Evolutionary conservation across 35 echinoderm and acorn worm species (phyloP).

Genomic region (Anneissia japonica): DNA sequence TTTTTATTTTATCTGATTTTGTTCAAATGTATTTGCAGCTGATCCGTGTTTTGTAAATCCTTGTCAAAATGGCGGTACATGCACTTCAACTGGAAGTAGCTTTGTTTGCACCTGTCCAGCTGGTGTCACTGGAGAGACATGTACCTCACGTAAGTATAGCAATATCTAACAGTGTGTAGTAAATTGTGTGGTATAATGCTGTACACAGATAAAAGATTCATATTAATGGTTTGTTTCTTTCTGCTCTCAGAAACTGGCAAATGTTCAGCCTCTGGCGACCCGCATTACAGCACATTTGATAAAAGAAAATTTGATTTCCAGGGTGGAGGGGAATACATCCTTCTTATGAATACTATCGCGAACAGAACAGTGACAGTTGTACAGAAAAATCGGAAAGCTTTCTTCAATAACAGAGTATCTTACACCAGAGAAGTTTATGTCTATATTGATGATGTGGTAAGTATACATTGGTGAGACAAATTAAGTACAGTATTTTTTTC

Average conservation of each 20-base stretch:
- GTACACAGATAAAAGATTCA: too few species aligned
- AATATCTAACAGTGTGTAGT: too few species aligned
- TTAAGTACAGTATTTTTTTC: background rate
- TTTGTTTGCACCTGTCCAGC: background rate
- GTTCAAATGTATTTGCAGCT: too few species aligned
- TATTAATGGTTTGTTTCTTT: too few species aligned
- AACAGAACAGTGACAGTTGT: background rate
- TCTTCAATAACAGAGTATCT: background rate
- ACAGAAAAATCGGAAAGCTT: background rate
- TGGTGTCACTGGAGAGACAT: background rate
- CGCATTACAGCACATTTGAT: slow-evolving; percentile 19
- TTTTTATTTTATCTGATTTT: too few species aligned
- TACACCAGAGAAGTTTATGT: background rate
- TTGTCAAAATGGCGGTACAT: slow-evolving; percentile 8
- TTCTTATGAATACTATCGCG: background rate
- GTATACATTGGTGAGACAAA: background rate
- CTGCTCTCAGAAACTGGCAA: background rate
- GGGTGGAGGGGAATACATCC: background rate
- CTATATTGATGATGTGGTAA: background rate
- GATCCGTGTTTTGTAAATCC: background rate
- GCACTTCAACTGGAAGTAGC: background rate
- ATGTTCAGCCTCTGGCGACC: slow-evolving; percentile 14
- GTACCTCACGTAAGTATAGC: slow-evolving; percentile 5
- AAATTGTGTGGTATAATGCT: too few species aligned
- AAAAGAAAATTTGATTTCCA: background rate